Evolutionary conservation across 2,113 vertebrate genomes (phyloP).

Genomic region (Mionectes macconnelli): DNA sequence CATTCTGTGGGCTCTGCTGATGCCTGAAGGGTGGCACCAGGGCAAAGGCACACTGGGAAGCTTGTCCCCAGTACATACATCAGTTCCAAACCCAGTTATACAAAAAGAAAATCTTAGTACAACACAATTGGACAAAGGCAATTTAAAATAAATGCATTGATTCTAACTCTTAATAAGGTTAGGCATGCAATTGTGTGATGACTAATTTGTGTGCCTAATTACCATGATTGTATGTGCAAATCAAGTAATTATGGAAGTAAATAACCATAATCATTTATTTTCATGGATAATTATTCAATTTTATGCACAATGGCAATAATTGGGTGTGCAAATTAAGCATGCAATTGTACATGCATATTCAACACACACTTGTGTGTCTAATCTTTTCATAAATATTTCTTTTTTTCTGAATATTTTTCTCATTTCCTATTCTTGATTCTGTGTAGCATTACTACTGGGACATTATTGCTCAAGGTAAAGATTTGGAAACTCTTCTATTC

Average conservation of each 20-base stretch:
- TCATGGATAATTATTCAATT: conserved; percentile 75
- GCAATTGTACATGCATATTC: conserved; percentile 73
- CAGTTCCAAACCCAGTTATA: background rate
- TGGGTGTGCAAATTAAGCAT: conserved; percentile 74
- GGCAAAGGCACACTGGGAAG: background rate
- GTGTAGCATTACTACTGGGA: background rate
- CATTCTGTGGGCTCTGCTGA: background rate
- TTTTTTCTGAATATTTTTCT: background rate
- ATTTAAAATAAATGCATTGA: conserved; percentile 64
- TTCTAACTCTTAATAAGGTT: conserved; percentile 71
- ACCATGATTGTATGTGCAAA: conserved; percentile 72
- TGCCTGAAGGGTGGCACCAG: background rate
- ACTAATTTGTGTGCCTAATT: conserved; percentile 75
- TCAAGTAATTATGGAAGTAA: conserved; percentile 72
- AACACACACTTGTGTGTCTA: conserved; percentile 67
- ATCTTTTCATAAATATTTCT: conserved; percentile 42
- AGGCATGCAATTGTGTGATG: conserved; percentile 70
- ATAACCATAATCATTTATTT: conserved; percentile 75
- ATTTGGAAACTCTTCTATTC: background rate
- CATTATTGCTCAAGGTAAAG: background rate
- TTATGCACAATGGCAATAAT: conserved; percentile 70
- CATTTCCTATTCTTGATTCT: background rate
- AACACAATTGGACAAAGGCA: conserved; percentile 32
- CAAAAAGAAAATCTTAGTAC: background rate
- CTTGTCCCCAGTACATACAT: background rate